Percentiles rank a stretch among this genome's conserved stretches.
Conservation (phyloP, 2,888 invertebrate species). For the Acrobasis repandana region DNA sequence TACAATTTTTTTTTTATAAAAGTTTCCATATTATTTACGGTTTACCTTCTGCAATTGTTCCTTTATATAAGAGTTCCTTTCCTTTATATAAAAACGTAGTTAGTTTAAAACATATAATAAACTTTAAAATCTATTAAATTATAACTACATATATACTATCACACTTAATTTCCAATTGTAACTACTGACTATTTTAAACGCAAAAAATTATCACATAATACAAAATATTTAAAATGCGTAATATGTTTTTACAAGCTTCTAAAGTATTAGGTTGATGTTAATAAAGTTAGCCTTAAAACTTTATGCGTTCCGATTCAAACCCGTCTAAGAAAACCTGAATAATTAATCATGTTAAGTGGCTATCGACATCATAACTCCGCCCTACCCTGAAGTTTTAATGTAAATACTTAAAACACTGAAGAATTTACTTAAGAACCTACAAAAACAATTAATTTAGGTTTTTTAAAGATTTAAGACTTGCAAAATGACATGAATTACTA, state of each 20-base stretch:
- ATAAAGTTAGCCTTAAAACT: neutral
- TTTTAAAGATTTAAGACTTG: neutral
- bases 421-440: constrained; percentile 12
- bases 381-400: constrained; percentile 19
- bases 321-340: constrained; percentile 35
- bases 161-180: too few species aligned
- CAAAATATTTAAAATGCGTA: neutral
- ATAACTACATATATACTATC: too few species aligned
- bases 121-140: too few species aligned
- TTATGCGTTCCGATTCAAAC: neutral
- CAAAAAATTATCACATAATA: too few species aligned
- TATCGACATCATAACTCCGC: constrained; percentile 40
- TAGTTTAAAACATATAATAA: too few species aligned
- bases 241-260: neutral
- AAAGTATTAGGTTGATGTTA: neutral
- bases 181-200: too few species aligned
- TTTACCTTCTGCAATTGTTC: too few species aligned
- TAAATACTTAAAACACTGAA: constrained; percentile 22
- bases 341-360: constrained; percentile 52
- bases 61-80: too few species aligned
- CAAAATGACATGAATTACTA: neutral
- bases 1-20: too few species aligned
- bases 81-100: too few species aligned
- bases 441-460: neutral
- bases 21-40: too few species aligned